phyloP scores from a whole-genome alignment of 2,888 invertebrate species.

The Chirona hameri region DNA sequence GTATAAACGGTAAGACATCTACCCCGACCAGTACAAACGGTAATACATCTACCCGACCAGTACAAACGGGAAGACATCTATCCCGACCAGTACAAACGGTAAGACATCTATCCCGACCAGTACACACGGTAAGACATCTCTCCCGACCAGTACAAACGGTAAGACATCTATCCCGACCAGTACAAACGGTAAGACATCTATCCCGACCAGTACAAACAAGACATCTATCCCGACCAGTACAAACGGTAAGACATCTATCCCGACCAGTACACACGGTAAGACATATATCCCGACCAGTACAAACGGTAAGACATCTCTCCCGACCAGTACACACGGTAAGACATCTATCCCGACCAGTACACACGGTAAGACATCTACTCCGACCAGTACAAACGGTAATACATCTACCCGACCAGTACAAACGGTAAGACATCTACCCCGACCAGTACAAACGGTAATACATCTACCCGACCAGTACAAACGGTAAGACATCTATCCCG shows the following conservation, averaged over 20 bases:
- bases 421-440: not conserved
- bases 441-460: conserved; percentile 1
- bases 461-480: no score
- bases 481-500: no score
- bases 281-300: conserved; percentile 1
- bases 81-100: conserved; percentile 2
- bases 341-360: not conserved
- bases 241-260: not conserved
- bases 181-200: not conserved
- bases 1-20: not conserved
- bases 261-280: no score
- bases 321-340: not conserved
- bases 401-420: not conserved
- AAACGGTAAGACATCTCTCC: not conserved
- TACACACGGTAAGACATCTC: no score
- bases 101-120: not conserved
- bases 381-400: not conserved
- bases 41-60: not conserved
- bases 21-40: not conserved
- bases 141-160: not conserved
- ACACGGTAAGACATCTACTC: not conserved
- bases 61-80: no score
- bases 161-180: not conserved
- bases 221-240: conserved; percentile 1
- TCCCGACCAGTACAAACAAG: no score